Conservation (phyloP, 2,113 vertebrate species). For the Tamias sibiricus region DNA sequence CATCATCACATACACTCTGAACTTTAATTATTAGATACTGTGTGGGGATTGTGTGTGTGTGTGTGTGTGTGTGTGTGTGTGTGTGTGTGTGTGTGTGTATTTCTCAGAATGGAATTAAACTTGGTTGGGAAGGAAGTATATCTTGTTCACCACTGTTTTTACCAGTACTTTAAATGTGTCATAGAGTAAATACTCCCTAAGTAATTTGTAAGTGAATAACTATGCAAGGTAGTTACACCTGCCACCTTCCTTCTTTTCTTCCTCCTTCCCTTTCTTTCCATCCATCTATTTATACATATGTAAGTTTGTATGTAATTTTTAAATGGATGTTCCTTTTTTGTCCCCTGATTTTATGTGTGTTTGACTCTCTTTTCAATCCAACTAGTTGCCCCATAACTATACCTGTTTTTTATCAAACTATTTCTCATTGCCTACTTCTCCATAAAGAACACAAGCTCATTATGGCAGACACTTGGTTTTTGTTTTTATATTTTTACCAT, state of each 20-base stretch:
- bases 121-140: neutral
- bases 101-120: neutral
- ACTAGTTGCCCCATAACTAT: neutral
- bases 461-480: neutral
- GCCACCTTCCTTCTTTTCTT: neutral
- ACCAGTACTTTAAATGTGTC: neutral
- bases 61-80: neutral
- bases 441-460: neutral
- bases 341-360: neutral
- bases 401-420: neutral
- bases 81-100: neutral
- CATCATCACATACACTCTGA: neutral
- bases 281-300: neutral
- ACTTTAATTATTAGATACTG: neutral
- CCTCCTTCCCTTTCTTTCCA: neutral
- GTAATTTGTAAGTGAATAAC: neutral
- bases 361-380: neutral
- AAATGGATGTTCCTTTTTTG: neutral
- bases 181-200: neutral
- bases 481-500: neutral
- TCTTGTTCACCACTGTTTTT: neutral
- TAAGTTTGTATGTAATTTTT: neutral
- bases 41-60: neutral
- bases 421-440: neutral
- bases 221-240: neutral